Evolutionary conservation across 2,113 vertebrate genomes (phyloP).

Genomic region (Cebidichthys violaceus): DNA sequence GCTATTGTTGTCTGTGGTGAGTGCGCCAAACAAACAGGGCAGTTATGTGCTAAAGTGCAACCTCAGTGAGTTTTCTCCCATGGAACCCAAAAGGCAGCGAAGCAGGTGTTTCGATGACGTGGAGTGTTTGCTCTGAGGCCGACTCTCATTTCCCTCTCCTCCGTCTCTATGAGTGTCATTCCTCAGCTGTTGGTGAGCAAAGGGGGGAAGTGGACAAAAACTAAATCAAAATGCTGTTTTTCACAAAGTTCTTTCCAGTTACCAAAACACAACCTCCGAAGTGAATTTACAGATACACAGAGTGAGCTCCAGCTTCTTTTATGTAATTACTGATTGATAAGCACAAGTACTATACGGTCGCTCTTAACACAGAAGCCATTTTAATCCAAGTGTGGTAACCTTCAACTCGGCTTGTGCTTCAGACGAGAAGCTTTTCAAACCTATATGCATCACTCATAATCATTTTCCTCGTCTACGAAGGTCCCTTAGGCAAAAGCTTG

Average conservation of each 20-base stretch:
- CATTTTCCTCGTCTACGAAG: constrained; percentile 6
- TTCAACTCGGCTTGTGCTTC: constrained; percentile 17
- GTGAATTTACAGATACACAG: not conserved
- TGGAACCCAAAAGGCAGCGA: constrained; percentile 59
- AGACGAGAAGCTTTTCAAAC: constrained; percentile 23
- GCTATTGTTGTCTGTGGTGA: constrained; percentile 75
- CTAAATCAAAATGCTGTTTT: constrained; percentile 33
- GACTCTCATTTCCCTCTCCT: constrained; percentile 64
- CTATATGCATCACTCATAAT: not conserved
- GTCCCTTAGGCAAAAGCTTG: not conserved
- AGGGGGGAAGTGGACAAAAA: constrained; percentile 56
- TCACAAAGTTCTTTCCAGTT: constrained; percentile 18
- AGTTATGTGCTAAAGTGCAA: constrained; percentile 68
- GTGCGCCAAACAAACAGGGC: constrained; percentile 62
- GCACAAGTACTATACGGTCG: not conserved
- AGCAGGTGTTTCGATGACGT: constrained; percentile 79
- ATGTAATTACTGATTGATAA: not conserved
- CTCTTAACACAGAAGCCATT: not conserved
- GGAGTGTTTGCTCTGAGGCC: constrained; percentile 69
- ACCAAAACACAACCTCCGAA: not conserved
- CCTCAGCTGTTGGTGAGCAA: constrained; percentile 65
- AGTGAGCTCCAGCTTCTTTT: not conserved
- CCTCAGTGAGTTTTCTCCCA: constrained; percentile 66
- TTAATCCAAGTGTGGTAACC: constrained; percentile 3
- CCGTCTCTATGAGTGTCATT: constrained; percentile 53